These are phyloP conservation scores for Leptodirus hochenwartii DNA, from an alignment of 2,888 invertebrate species.

Conservation along the genomic window DNA sequence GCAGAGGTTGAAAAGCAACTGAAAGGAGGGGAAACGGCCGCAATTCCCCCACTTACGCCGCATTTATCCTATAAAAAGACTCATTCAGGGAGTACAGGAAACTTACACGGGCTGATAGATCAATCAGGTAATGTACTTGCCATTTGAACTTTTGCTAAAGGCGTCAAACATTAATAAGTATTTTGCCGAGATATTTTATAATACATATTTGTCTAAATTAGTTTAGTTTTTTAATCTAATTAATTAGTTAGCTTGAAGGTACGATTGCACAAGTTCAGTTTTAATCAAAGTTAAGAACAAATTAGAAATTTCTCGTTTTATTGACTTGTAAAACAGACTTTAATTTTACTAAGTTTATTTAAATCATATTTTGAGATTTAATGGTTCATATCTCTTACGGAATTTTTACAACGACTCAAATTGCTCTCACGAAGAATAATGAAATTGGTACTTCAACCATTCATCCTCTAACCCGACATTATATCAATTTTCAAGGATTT, in stretches of 20 bases:
- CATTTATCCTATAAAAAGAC: constrained; percentile 43
- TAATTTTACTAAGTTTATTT: no score
- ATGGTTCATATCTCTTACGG: no score
- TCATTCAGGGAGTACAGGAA: constrained; percentile 41
- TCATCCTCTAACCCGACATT: background rate
- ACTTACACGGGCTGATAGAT: constrained; percentile 34
- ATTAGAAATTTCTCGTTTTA: no score
- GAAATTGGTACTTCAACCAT: no score
- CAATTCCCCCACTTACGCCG: constrained; percentile 30
- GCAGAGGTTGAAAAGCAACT: constrained; percentile 89
- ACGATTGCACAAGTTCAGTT: no score
- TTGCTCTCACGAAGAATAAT: no score
- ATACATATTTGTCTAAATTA: background rate
- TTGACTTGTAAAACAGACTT: no score
- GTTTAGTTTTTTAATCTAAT: constrained; percentile 2
- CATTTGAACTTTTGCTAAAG: constrained; percentile 2
- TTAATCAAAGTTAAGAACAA: no score
- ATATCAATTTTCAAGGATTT: constrained; percentile 1
- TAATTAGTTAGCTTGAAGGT: no score
- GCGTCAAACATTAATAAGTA: background rate
- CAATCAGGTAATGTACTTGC: constrained; percentile 15
- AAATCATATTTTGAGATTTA: no score
- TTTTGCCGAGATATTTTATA: constrained; percentile 1
- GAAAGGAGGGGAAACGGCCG: constrained; percentile 43
- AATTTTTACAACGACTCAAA: no score